Evolutionary conservation across 2,888 invertebrate species (phyloP).

Genomic region (Napeogenes sylphis): DNA sequence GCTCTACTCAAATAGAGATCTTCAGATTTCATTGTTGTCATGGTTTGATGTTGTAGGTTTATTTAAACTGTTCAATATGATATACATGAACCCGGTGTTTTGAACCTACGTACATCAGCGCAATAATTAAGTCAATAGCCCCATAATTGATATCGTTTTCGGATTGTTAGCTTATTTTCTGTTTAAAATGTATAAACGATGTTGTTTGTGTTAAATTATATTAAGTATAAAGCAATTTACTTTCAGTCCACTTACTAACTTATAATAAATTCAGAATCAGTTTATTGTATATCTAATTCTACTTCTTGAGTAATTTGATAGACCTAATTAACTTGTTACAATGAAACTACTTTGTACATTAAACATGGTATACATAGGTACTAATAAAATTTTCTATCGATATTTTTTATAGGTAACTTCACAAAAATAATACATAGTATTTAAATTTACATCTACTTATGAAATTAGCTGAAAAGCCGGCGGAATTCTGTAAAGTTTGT

Average conservation of each 20-base stretch:
- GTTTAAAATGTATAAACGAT: slow-evolving; percentile 7
- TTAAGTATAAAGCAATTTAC: slow-evolving; percentile 2
- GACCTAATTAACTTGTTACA: no score
- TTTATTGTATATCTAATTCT: background rate
- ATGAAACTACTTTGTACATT: no score
- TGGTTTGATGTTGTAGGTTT: slow-evolving; percentile 16
- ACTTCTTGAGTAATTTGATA: no score
- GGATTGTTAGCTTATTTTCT: slow-evolving; percentile 20
- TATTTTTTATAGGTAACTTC: no score
- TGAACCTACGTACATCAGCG: slow-evolving; percentile 19
- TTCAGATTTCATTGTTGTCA: slow-evolving; percentile 37
- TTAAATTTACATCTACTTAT: no score
- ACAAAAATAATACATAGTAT: no score
- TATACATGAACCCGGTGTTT: slow-evolving; percentile 2
- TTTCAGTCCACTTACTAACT: no score
- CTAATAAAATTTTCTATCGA: no score
- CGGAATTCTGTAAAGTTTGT: no score
- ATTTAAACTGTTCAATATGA: background rate
- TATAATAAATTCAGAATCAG: no score
- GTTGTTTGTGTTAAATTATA: slow-evolving; percentile 11
- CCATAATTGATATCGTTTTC: slow-evolving; percentile 22
- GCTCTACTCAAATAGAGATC: slow-evolving; percentile 59
- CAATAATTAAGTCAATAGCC: slow-evolving; percentile 27
- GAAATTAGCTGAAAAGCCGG: no score
- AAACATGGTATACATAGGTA: no score